Base-by-base conservation (phyloP, 1,140 invertebrate species). In the Aphaenogaster rudis region DNA sequence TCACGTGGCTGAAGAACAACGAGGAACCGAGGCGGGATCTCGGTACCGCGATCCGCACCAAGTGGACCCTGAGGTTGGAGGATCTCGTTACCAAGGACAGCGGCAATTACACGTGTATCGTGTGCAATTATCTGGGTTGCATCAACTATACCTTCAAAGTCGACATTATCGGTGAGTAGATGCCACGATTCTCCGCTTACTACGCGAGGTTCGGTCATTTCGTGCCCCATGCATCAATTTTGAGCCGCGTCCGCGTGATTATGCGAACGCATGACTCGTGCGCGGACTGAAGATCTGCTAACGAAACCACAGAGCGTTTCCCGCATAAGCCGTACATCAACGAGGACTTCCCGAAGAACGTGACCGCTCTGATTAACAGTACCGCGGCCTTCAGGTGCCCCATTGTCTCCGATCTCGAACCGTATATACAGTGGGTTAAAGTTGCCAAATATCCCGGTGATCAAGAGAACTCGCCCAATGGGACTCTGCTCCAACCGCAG, bases 81-180 rank as follows among this genome's bases (percentile, higher is more conserved):
- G 97, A 98, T 92, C 93, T 98, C 6, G 96, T 97, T 0, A 97
- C 97, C 3, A 95, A 96, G 13, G 98, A 99, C 91, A 96, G 96
- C 63, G 98, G 98, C 33, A 97, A 98, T 90, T 99, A 99, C 93
- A 98, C 97, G 0, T 99, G 98, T 92, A 95, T 97, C 42, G 97
- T 98, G 7, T 98, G 97, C 95, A 99, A 99, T 93, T 92, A 95
- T 8, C 92, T 97, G 21, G 98, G 97, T 8, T 98, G 98, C 91
- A 97, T 98, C 71, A 96, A 97, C 57, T 97, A 97, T 92, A 97
- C 97, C 0, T 98, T 96, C 91, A 96, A 96, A 86, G 95, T 98
- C 7, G 96, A 97, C 80, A 96, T 98, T 71, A 96, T 97, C 88
- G 97, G 98, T 98, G 95, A 96, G 96, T 95, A 21, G 54, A 69